Evolutionary conservation across 92 coral and sea anemone genomes (phyloP), one percentile per base, ranked within the genome.

Genomic region (Zoanthus sansibaricus): DNA sequence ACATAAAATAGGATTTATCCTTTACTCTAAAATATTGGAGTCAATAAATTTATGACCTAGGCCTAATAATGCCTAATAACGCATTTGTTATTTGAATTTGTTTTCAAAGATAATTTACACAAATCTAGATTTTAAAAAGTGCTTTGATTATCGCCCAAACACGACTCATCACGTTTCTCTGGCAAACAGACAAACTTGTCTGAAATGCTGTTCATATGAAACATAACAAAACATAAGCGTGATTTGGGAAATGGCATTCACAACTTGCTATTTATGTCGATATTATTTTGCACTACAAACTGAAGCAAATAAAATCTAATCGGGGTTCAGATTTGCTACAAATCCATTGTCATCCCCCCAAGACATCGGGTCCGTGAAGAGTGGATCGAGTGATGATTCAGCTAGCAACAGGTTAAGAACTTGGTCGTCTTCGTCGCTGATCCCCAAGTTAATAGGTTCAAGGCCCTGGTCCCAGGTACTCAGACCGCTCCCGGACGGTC

Each of bases 371-470:
- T 94, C 98, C 31, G 92, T 62, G 6, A 92, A 76, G 12, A 93
- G 86, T 71, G 91, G 92, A 83, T 85, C 89, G 9, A 80, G 87
- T n/a, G 94, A 76, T 11, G 98, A 83, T 86, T 94, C 98, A 67
- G 94, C 92, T 18, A 96, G 91, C 55, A 96, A 88, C 92, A 96
- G 73, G 86, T 89, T 89, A 20, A 96, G 78, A 17, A 96, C 98
- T 76, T 86, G 91, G 18, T 94, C 96, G 42, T 96, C 98, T 5
- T 89, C 95, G 20, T 96, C 98, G 58, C 92, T 93, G 15, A 94
- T 88, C 52, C 91, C 93, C 77, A 89, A 78, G 77, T 73, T 91
- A 58, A 73, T 75, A 56, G 83, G 67, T 52, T 85, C 86, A 14
- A 77, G 82, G 3, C 86, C 58, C 42, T 61, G 87, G 3, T 78